Conservation (phyloP, 1,140 invertebrate species). For the Pogonognathellus flavescens region DNA sequence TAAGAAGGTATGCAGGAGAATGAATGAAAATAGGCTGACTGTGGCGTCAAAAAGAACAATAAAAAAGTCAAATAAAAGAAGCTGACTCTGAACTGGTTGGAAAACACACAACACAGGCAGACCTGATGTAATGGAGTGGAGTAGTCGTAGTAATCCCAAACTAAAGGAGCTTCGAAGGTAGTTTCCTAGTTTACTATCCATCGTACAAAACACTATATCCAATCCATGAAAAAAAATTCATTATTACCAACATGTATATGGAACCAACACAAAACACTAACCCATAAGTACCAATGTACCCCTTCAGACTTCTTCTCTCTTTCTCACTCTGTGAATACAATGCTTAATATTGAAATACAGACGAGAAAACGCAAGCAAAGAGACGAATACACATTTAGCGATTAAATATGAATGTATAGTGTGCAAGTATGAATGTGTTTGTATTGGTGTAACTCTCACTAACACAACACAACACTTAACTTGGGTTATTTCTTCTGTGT, state of each 20-base stretch:
- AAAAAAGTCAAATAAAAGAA: constrained; percentile 43
- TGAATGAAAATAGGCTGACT: constrained; percentile 41
- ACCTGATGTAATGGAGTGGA: not conserved
- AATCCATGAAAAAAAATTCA: not conserved
- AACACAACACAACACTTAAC: no score
- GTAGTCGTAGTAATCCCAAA: constrained; percentile 23
- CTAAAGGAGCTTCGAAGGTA: constrained; percentile 15
- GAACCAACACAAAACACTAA: no score
- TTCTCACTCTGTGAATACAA: no score
- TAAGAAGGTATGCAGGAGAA: not conserved
- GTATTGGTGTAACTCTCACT: no score
- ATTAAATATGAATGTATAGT: no score
- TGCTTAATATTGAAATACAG: no score
- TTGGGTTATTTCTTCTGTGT: no score
- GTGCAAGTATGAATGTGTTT: no score
- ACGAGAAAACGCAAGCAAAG: no score
- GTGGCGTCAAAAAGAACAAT: constrained; percentile 48
- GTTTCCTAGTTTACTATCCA: not conserved
- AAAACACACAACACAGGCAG: not conserved
- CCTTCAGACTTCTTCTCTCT: no score
- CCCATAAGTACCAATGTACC: no score
- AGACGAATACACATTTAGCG: no score
- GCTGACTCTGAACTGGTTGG: not conserved
- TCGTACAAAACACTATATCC: not conserved
- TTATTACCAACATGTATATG: not conserved